A percentile compares a stretch with the other conserved stretches of the same genome.
Conservation (phyloP, 2,113 vertebrate genomes). For the Acanthisitta chloris region DNA sequence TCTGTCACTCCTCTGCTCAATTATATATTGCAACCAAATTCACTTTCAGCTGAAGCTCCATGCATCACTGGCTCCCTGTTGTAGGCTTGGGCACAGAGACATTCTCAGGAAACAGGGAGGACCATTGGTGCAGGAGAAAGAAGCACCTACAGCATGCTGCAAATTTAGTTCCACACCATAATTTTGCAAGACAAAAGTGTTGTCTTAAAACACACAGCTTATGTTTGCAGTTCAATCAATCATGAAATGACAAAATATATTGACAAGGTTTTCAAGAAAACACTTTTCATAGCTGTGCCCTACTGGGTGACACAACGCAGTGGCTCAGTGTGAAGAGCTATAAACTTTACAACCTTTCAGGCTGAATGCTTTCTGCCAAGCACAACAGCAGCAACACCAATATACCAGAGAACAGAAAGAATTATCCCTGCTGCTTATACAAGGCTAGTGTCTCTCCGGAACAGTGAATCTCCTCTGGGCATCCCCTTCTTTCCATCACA, state of each 20-base stretch:
- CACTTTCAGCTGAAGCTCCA: not conserved
- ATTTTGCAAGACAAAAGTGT: not conserved
- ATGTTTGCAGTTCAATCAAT: not conserved
- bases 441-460: not conserved
- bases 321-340: not conserved
- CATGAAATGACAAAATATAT: not conserved
- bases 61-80: not conserved
- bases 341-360: not conserved
- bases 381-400: not conserved
- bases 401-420: not conserved
- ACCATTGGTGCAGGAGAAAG: not conserved
- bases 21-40: not conserved
- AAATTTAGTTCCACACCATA: not conserved
- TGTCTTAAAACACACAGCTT: not conserved
- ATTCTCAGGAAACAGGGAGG: not conserved
- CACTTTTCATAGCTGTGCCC: not conserved
- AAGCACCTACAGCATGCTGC: not conserved
- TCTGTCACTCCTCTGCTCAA: not conserved
- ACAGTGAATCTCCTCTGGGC: not conserved
- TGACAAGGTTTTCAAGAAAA: not conserved
- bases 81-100: not conserved
- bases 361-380: not conserved
- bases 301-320: not conserved
- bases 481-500: not conserved
- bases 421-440: not conserved